These are phyloP conservation scores for Xylophagus ater DNA, from an alignment of 2,888 invertebrate genomes.

Conservation along the genomic window DNA sequence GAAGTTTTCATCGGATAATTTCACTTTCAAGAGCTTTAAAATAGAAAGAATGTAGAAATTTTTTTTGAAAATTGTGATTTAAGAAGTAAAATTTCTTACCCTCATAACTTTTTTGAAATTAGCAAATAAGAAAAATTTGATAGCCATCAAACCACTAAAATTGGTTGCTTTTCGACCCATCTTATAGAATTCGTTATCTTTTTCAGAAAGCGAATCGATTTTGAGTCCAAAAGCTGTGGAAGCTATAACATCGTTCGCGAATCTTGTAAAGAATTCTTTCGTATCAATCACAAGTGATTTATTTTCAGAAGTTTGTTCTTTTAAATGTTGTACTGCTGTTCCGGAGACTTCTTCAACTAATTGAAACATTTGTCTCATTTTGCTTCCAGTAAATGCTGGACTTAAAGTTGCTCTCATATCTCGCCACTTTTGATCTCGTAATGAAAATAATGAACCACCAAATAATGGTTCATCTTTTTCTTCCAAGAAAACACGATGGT, in stretches of 20 bases:
- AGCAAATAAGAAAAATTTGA: no score
- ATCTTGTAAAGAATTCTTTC: slow-evolving; percentile 33
- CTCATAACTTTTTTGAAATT: no score
- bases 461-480: slow-evolving; percentile 41
- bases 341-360: slow-evolving; percentile 32
- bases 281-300: slow-evolving; percentile 16
- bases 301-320: not conserved
- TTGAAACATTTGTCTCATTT: slow-evolving; percentile 40
- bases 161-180: slow-evolving; percentile 42
- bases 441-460: slow-evolving; percentile 40
- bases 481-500: slow-evolving; percentile 38
- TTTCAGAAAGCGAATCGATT: slow-evolving; percentile 43
- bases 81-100: no score
- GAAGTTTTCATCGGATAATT: slow-evolving; percentile 30
- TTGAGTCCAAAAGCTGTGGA: slow-evolving; percentile 40
- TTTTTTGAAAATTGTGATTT: no score
- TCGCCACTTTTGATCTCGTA: slow-evolving; percentile 38
- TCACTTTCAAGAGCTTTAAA: slow-evolving; percentile 24
- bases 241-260: slow-evolving; percentile 39
- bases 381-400: slow-evolving; percentile 40
- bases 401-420: slow-evolving; percentile 39
- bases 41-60: no score
- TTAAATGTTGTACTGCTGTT: slow-evolving; percentile 5
- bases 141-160: slow-evolving; percentile 27
- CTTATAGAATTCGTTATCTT: slow-evolving; percentile 43